Percentiles rank a stretch among this genome's conserved stretches.
Conservation (phyloP, 2,888 invertebrate species). For the Tineola bisselliella region DNA sequence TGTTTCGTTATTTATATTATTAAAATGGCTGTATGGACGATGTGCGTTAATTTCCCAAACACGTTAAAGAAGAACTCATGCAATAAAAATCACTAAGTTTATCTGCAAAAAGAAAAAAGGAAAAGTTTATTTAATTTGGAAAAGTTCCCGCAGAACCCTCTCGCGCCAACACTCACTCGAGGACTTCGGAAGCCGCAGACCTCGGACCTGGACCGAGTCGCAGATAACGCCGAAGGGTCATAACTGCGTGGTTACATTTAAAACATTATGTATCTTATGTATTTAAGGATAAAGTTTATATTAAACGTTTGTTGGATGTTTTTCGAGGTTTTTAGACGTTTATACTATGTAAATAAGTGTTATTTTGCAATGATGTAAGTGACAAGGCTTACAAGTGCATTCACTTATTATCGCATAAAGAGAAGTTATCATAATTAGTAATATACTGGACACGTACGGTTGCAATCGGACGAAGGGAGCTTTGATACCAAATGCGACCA, state of each 20-base stretch:
- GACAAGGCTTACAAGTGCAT: background rate
- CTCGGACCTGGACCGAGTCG: background rate
- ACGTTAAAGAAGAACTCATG: background rate
- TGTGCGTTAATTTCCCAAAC: too few species aligned
- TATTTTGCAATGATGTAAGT: background rate
- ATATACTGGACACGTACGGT: too few species aligned
- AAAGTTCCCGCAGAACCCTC: background rate
- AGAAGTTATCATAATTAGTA: background rate
- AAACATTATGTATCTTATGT: background rate
- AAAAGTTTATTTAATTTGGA: background rate
- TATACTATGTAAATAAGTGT: background rate
- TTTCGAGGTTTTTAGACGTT: background rate
- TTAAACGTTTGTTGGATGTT: background rate
- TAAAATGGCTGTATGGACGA: too few species aligned
- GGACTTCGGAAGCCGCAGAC: background rate
- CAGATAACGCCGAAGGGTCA: background rate
- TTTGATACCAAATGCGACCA: too few species aligned
- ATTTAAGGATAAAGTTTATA: background rate
- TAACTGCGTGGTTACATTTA: background rate
- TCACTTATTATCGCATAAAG: background rate
- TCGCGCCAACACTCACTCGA: slow-evolving; percentile 1
- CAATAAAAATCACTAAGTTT: background rate
- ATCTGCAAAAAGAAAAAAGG: background rate
- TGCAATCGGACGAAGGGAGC: too few species aligned
- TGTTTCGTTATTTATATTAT: too few species aligned